phyloP scores from a whole-genome alignment of 2,113 vertebrate species.

The Passer domesticus region DNA sequence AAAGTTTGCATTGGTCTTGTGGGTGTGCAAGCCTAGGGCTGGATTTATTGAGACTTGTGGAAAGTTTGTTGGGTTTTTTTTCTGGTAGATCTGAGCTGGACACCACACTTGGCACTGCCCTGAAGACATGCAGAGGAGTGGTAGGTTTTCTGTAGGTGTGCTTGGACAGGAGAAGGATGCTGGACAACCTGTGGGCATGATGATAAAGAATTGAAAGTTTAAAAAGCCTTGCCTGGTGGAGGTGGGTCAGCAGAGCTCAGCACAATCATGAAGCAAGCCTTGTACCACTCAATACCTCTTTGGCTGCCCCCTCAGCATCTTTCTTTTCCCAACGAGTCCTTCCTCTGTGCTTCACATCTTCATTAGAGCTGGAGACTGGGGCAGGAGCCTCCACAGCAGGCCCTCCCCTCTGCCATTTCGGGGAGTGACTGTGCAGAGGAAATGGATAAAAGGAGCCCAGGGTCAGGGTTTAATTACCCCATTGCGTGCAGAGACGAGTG shows the following conservation, averaged over 20 bases:
- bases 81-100: background rate
- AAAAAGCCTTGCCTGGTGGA: background rate
- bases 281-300: background rate
- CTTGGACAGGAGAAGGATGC: background rate
- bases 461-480: slow-evolving; percentile 76
- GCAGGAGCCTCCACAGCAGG: background rate
- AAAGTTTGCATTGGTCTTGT: background rate
- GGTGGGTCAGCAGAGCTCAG: background rate
- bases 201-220: background rate
- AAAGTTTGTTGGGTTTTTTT: background rate
- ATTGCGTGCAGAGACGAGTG: slow-evolving; percentile 61
- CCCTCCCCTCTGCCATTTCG: background rate
- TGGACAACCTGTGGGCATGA: background rate
- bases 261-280: background rate
- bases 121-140: background rate
- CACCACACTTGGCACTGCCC: background rate
- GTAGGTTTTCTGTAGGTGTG: background rate
- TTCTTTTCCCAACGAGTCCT: background rate
- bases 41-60: background rate
- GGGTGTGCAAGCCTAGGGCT: background rate
- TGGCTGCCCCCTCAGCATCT: background rate
- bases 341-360: slow-evolving; percentile 26
- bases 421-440: slow-evolving; percentile 59
- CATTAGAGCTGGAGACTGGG: slow-evolving; percentile 2
- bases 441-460: slow-evolving; percentile 61